phyloP scores from a whole-genome alignment of 1,140 invertebrate species.

The Sycobia sp. region DNA sequence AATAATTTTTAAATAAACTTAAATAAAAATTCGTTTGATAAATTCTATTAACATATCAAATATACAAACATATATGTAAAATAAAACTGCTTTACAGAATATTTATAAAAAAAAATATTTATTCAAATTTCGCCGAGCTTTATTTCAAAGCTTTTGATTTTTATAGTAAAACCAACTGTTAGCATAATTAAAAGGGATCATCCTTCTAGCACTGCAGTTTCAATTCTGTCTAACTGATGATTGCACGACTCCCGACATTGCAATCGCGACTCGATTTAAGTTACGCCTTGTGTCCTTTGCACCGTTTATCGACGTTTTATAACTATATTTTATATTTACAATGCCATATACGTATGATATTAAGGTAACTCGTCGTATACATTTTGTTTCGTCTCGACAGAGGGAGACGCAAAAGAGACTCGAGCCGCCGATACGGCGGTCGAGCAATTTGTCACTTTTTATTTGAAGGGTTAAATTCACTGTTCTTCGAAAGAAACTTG shows the following conservation, averaged over 20 bases:
- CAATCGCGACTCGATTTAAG: constrained; percentile 10
- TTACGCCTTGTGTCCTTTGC: neutral
- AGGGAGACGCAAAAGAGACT: constrained; percentile 22
- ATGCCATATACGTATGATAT: constrained; percentile 47
- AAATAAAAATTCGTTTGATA: no score
- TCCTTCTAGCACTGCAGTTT: neutral
- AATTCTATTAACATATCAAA: no score
- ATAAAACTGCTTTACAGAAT: no score
- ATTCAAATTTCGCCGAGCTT: no score
- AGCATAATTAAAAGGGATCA: constrained; percentile 1
- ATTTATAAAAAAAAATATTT: no score
- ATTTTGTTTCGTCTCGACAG: constrained; percentile 46
- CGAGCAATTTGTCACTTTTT: constrained; percentile 2
- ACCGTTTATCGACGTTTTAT: neutral
- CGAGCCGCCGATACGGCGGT: constrained; percentile 10
- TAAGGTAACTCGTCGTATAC: constrained; percentile 59
- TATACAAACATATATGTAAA: no score
- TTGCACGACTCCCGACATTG: constrained; percentile 29
- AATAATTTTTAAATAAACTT: no score
- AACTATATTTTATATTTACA: constrained; percentile 51
- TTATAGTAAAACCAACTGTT: no score
- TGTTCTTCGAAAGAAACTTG: no score
- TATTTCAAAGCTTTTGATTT: no score
- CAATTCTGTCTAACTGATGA: no score
- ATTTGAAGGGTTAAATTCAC: no score